Base-by-base conservation (phyloP, 2,797 vertebrate species). In the Lateolabrax maculatus region DNA sequence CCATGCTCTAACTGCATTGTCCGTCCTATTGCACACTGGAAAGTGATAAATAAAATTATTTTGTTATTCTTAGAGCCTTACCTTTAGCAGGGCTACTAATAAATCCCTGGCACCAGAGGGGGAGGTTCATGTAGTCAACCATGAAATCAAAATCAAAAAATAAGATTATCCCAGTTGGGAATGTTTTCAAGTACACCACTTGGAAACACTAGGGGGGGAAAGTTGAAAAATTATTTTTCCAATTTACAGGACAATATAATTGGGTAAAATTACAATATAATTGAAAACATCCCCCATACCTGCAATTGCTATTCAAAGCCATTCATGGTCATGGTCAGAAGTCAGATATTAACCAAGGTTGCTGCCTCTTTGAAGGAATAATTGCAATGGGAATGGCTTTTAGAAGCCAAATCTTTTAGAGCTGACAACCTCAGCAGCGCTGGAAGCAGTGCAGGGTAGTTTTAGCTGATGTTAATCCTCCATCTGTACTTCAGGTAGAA, bases 401-500 rank as follows among this genome's bases (percentile, higher is more conserved):
- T n/a, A 1, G 12, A 49, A 43, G 15, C 39, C 1, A 56, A 31
- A 66, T 62, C 21, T 27, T 23, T 52, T 48, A 62, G 12, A 46
- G 16, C 49, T 19, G 43, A 65, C 37, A 44, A 23, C 44, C 8
- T 18, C 48, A 13, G 44, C 16, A 46, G 25, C 18, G 3, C 31
- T 49, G 13, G 5, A 29, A 13, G 27, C 3, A 29, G 25, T 13
- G 5, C 23, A 44, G 15, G 21, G 10, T 37, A 27, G 9, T 12
- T 58, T 60, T 2, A 67, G 18, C 8, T 27, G 16, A 39, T 23
- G 12, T 39, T 34, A 13, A 29, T 48, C 7, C 36, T 6, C 1
- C n/a, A 65, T 61, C 10, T 43, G 67, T 13, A 43, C 16, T 46
- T 64, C 12, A 37, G 29, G 49, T 11, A 46, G 5, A 80, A 64